Evolutionary conservation across 1,140 invertebrate species (phyloP).

Genomic region (Sinonovacula constricta): DNA sequence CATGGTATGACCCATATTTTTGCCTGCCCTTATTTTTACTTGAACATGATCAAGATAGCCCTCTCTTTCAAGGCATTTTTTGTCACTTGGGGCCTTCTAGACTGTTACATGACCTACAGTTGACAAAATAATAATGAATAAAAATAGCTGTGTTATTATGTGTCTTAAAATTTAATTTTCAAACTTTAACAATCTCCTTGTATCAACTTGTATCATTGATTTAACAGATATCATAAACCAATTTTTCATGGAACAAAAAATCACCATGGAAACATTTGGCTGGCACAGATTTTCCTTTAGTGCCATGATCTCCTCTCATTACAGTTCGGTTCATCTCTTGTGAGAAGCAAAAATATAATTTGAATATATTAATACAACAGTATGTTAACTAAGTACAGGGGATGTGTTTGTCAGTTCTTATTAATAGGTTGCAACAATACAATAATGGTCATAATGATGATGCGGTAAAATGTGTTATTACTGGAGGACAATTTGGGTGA

Average conservation of each 20-base stretch:
- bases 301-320: conserved; percentile 25
- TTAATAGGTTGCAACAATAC: too few relatives aligned
- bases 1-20: too few relatives aligned
- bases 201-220: not conserved
- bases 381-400: too few relatives aligned
- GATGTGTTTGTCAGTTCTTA: too few relatives aligned
- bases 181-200: not conserved
- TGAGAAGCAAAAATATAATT: not conserved
- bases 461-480: too few relatives aligned
- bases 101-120: too few relatives aligned
- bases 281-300: conserved; percentile 29
- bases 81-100: not conserved
- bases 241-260: not conserved
- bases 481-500: too few relatives aligned
- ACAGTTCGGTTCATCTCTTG: conserved; percentile 26
- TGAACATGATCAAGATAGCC: too few relatives aligned
- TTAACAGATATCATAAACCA: not conserved
- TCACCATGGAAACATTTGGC: conserved; percentile 28
- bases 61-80: too few relatives aligned
- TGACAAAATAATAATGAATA: not conserved
- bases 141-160: not conserved
- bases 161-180: not conserved
- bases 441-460: too few relatives aligned
- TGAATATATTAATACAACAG: too few relatives aligned
- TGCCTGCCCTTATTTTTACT: too few relatives aligned